Evolutionary conservation across 2,888 invertebrate species (phyloP).

Genomic region (Ophioninae sp.): DNA sequence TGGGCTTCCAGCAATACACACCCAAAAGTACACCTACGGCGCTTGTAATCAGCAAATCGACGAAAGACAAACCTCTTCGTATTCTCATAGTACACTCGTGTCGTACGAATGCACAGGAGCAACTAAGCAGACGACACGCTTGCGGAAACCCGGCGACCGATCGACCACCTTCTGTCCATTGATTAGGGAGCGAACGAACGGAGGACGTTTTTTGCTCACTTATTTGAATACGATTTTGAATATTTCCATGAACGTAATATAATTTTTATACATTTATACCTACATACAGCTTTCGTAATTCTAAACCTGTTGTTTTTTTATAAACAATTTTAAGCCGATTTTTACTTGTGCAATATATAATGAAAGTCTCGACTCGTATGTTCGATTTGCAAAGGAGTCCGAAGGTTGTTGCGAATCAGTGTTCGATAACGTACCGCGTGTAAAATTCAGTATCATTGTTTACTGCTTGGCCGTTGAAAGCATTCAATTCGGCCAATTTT

Average conservation of each 20-base stretch:
- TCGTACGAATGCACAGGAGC: neutral
- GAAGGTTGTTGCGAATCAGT: too few relatives aligned
- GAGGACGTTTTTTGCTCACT: neutral
- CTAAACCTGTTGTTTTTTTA: neutral
- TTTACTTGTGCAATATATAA: neutral
- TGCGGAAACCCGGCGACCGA: neutral
- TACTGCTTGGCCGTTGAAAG: too few relatives aligned
- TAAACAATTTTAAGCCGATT: neutral
- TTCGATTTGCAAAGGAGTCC: too few relatives aligned
- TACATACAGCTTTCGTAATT: neutral
- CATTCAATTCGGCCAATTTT: too few relatives aligned
- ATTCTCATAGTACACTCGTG: slow-evolving; percentile 78
- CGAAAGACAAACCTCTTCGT: slow-evolving; percentile 79
- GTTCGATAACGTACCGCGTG: too few relatives aligned
- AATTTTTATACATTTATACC: neutral
- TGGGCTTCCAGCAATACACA: slow-evolving; percentile 83
- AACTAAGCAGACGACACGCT: slow-evolving; percentile 30
- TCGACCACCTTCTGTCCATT: neutral
- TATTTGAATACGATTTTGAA: neutral
- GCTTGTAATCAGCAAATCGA: slow-evolving; percentile 80
- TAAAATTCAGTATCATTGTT: too few relatives aligned
- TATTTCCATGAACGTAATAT: neutral
- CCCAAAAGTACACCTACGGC: slow-evolving; percentile 82
- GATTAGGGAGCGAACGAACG: neutral
- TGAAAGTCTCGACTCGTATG: too few relatives aligned